A percentile compares a stretch with the other conserved stretches of the same genome.
phyloP scores from a whole-genome alignment of 1,140 invertebrate species.

The Andricus grossulariae region DNA sequence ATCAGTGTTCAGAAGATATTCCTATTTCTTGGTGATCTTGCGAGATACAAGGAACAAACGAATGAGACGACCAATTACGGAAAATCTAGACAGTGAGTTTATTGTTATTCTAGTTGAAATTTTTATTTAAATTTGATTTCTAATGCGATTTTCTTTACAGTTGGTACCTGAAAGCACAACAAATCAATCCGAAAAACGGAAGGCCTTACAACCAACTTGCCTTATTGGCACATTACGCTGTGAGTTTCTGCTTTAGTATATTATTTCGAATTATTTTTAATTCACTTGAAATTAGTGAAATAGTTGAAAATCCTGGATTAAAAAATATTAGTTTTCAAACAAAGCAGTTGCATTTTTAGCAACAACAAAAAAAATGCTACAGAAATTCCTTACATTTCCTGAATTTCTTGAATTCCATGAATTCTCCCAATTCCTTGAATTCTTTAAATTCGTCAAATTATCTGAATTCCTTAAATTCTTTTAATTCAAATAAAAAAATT shows the following conservation, averaged over 20 bases:
- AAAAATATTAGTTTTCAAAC: no score
- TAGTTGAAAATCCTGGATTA: no score
- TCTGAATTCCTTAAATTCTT: no score
- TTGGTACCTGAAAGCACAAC: constrained; percentile 95
- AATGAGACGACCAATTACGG: constrained; percentile 90
- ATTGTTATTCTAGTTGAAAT: not conserved
- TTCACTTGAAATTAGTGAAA: no score
- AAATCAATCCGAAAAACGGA: constrained; percentile 96
- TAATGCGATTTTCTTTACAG: constrained; percentile 69
- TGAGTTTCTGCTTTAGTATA: constrained; percentile 76
- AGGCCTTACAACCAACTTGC: constrained; percentile 96
- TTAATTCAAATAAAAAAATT: no score
- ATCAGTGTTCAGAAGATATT: constrained; percentile 91
- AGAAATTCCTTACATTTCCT: no score
- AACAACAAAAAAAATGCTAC: not conserved
- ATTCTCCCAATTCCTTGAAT: no score
- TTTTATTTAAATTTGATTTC: constrained; percentile 25
- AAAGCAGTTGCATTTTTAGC: no score
- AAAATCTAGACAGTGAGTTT: constrained; percentile 84
- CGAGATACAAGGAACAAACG: constrained; percentile 90
- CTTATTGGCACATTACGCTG: constrained; percentile 91
- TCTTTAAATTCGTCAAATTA: no score
- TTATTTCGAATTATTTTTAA: not conserved
- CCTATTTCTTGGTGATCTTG: constrained; percentile 93
- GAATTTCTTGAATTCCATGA: no score